Base-by-base conservation (phyloP, 1,140 invertebrate species). In the Pinna nobilis region DNA sequence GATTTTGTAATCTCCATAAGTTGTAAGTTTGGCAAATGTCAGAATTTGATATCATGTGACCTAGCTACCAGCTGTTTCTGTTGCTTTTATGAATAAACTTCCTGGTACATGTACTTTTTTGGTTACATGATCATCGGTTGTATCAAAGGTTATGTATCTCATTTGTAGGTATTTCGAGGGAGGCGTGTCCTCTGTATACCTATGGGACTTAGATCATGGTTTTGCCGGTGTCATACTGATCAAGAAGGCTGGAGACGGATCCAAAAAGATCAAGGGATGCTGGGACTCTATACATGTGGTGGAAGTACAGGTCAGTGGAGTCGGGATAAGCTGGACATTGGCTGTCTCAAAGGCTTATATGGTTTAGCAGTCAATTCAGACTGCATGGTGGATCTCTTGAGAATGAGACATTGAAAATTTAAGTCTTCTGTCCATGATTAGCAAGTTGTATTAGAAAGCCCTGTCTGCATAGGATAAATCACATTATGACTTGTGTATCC, bases 251-350 rank as follows among this genome's bases (percentile, higher is more conserved):
- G 97, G 97, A 0, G 97, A 99, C 92, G 97, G 97, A 18, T 94
- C 93, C 86, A 97, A 97, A 88, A 98, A 97, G 90, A 99, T 99
- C 77, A 88, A 98, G 96, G 98, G 92, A 2, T 99, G 97, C 88
- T 99, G 98, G 98, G 98, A 99, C 89, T 99, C 98, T 2, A 99
- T 99, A 87, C 98, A 99, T 88, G 98, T 99, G 0, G 95, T 99
- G 18, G 98, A 99, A 91, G 97, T 99, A 0, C 95, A 97, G 82
- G 90, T 90, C 84, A 60, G 67, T 66, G 7, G 7, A 7, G 7
- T 53, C 15, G 15, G 23, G 20, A 53, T 13, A 53, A 53, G 7
- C 9, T 53, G 23, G 7, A 53, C 23, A 25, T 11, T 20, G 9
- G 7, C 7, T n/a, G 41, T 44, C 41, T 11, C 9, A 44, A n/a